Conservation (phyloP, 2,797 vertebrate species). For the Mionectes olivaceus region DNA sequence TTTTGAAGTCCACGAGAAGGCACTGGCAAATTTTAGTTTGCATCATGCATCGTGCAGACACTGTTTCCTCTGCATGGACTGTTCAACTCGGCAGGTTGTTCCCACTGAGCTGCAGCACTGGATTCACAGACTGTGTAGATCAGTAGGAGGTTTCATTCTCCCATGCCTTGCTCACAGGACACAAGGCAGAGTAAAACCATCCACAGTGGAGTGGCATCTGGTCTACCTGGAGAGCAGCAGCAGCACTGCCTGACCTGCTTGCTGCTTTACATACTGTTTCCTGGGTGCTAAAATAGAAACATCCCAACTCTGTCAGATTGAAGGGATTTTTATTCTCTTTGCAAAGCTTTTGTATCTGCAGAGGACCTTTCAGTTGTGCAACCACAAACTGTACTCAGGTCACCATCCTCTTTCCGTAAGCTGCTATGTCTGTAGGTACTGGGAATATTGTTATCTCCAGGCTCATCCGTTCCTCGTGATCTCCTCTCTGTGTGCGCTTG, state of each 20-base stretch:
- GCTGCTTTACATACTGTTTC: not conserved
- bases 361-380: not conserved
- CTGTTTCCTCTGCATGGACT: not conserved
- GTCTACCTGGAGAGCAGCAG: not conserved
- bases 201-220: not conserved
- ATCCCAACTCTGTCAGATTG: not conserved
- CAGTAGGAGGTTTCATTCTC: not conserved
- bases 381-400: not conserved
- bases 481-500: not conserved
- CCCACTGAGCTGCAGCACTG: not conserved
- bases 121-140: not conserved
- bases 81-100: not conserved
- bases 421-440: not conserved
- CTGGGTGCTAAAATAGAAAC: not conserved
- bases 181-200: not conserved
- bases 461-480: not conserved
- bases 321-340: not conserved
- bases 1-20: not conserved
- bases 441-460: not conserved
- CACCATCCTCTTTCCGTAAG: not conserved
- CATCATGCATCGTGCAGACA: accelerated
- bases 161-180: not conserved
- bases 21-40: not conserved
- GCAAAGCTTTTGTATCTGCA: not conserved
- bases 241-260: not conserved